These are phyloP conservation scores for Perodicticus potto DNA, from an alignment of 2,797 vertebrate species.

Conservation along the genomic window DNA sequence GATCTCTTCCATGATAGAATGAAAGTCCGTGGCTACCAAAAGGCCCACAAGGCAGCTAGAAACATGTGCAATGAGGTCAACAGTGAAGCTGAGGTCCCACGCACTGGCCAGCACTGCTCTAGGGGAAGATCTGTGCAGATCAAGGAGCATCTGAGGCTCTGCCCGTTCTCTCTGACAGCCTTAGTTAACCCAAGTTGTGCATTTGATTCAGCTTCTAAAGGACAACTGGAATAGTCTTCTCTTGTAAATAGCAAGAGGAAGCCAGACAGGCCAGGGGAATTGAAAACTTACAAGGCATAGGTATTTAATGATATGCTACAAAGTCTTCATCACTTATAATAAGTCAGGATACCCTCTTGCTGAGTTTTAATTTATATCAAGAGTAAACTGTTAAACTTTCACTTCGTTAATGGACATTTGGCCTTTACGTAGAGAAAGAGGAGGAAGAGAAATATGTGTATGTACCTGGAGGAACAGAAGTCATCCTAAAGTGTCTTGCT, in stretches of 20 bases:
- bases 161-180: neutral
- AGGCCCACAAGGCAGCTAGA: neutral
- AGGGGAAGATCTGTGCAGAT: rapidly evolving
- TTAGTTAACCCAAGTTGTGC: neutral
- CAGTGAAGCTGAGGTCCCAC: neutral
- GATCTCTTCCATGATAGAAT: neutral
- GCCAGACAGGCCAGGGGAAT: neutral
- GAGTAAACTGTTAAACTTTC: conserved; percentile 37
- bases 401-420: conserved; percentile 24
- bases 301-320: conserved; percentile 34
- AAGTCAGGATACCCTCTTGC: conserved; percentile 33
- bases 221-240: neutral
- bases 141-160: neutral
- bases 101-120: neutral
- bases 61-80: neutral
- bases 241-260: conserved; percentile 32
- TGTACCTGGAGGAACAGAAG: neutral
- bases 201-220: neutral
- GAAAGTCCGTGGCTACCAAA: neutral
- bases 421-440: neutral
- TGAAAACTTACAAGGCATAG: conserved; percentile 28
- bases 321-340: conserved; percentile 65
- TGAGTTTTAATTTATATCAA: conserved; percentile 70
- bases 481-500: neutral
- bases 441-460: neutral